Evolutionary conservation across 2,797 vertebrate species (phyloP).

Genomic region (Pterois miles): DNA sequence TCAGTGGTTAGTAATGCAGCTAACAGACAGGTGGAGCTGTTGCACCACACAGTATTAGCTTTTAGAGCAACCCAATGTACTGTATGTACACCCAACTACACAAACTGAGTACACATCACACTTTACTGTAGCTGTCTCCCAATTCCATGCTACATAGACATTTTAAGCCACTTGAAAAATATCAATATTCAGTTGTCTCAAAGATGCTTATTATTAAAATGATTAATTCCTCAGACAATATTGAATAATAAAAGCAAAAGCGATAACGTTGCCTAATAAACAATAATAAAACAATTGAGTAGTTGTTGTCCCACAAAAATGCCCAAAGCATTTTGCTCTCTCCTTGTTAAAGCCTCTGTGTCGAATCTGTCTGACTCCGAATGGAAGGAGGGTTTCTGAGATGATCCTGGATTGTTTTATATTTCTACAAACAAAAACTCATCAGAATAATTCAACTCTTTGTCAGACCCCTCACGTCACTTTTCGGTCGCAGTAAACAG

Average conservation of each 20-base stretch:
- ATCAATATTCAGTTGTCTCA: neutral
- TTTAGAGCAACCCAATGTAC: neutral
- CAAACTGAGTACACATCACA: neutral
- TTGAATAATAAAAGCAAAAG: neutral
- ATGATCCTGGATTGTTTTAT: neutral
- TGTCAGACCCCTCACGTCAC: no score
- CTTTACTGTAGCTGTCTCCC: neutral
- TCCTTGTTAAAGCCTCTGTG: neutral
- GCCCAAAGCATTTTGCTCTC: neutral
- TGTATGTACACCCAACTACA: neutral
- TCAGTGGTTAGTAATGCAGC: neutral
- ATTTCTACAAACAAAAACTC: no score
- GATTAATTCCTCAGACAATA: no score
- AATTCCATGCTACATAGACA: neutral
- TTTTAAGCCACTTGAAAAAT: neutral
- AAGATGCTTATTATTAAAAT: no score
- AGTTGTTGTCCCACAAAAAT: neutral
- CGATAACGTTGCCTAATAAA: neutral
- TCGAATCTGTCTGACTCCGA: neutral
- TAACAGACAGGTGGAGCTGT: slow-evolving; percentile 5
- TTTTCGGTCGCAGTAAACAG: no score
- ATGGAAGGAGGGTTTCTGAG: neutral
- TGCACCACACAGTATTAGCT: neutral
- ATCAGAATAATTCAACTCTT: no score
- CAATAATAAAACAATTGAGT: neutral